These are phyloP conservation scores for Panulirus ornatus DNA, from an alignment of 1,140 invertebrate genomes.

Conservation along the genomic window DNA sequence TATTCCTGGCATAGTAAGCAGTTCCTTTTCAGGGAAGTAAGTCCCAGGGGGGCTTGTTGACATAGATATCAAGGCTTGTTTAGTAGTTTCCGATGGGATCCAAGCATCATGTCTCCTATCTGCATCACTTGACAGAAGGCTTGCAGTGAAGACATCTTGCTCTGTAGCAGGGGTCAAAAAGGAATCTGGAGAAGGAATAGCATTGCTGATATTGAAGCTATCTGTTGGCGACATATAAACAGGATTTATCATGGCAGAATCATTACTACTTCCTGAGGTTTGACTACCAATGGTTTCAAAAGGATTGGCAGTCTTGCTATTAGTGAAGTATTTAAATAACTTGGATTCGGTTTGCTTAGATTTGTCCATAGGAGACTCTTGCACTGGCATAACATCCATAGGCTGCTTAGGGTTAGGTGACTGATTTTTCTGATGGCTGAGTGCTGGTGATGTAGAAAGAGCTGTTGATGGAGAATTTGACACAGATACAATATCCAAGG, in stretches of 20 bases:
- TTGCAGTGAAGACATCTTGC: conserved; percentile 74
- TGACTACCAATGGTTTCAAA: conserved; percentile 60
- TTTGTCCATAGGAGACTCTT: conserved; percentile 36
- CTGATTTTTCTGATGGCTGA: conserved; percentile 22
- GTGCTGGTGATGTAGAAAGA: conserved; percentile 26
- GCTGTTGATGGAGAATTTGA: conserved; percentile 20
- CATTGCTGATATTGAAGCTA: conserved; percentile 63
- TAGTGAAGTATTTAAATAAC: conserved; percentile 60
- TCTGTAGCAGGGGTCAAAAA: conserved; percentile 74
- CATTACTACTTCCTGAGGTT: conserved; percentile 27
- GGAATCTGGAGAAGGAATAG: conserved; percentile 74
- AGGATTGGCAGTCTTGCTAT: conserved; percentile 49
- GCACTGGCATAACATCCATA: conserved; percentile 11
- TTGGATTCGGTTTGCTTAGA: conserved; percentile 67
- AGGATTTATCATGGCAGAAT: conserved; percentile 74
- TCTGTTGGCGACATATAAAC: conserved; percentile 74
- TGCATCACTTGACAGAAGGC: conserved; percentile 73
- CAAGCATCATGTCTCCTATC: conserved; percentile 87
- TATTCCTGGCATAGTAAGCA: conserved; percentile 86
- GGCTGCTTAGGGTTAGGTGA: conserved; percentile 29
- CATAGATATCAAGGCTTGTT: conserved; percentile 83
- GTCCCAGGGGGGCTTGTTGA: conserved; percentile 83
- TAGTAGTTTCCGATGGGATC: conserved; percentile 85
- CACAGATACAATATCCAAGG: conserved; percentile 40
- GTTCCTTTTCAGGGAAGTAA: conserved; percentile 83